A percentile compares a stretch with the other conserved stretches of the same genome.
phyloP scores from a whole-genome alignment of 2,888 invertebrate genomes.

The Meiosimyza platycephala region DNA sequence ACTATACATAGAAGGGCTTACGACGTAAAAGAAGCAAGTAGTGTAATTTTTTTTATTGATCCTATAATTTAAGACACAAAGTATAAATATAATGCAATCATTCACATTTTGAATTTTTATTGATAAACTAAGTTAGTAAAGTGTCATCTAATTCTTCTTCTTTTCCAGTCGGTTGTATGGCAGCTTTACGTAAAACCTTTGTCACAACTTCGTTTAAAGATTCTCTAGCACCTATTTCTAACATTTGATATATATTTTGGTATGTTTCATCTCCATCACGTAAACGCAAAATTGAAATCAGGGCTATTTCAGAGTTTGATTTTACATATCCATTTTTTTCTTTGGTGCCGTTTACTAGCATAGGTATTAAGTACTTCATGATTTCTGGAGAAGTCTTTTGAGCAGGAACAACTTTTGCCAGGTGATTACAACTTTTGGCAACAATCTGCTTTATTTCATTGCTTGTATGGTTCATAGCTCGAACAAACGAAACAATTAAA shows the following conservation, averaged over 20 bases:
- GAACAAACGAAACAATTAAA: slow-evolving; percentile 80
- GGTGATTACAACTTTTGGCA: slow-evolving; percentile 81
- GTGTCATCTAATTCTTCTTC: slow-evolving; percentile 95
- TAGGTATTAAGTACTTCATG: slow-evolving; percentile 83
- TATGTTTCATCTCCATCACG: slow-evolving; percentile 79
- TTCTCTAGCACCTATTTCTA: slow-evolving; percentile 90
- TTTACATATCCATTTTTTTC: slow-evolving; percentile 97
- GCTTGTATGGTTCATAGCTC: slow-evolving; percentile 92
- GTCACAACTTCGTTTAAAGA: slow-evolving; percentile 89
- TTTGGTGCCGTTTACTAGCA: slow-evolving; percentile 97
- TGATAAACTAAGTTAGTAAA: slow-evolving; percentile 78
- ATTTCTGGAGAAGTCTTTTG: slow-evolving; percentile 76
- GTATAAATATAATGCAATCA: slow-evolving; percentile 14
- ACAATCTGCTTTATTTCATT: slow-evolving; percentile 95
- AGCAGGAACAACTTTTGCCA: slow-evolving; percentile 75
- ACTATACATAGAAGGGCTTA: too few relatives aligned
- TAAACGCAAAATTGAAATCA: slow-evolving; percentile 86
- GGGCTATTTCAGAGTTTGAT: slow-evolving; percentile 91
- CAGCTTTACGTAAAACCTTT: slow-evolving; percentile 84
- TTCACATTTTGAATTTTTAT: neutral
- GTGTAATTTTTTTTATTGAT: too few relatives aligned
- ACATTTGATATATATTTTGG: slow-evolving; percentile 79
- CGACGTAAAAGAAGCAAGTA: too few relatives aligned
- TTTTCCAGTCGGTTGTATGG: slow-evolving; percentile 82
- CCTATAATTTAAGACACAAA: too few relatives aligned